These are phyloP conservation scores for Erythrolamprus reginae DNA, from an alignment of 2,113 vertebrate genomes.

Conservation along the genomic window DNA sequence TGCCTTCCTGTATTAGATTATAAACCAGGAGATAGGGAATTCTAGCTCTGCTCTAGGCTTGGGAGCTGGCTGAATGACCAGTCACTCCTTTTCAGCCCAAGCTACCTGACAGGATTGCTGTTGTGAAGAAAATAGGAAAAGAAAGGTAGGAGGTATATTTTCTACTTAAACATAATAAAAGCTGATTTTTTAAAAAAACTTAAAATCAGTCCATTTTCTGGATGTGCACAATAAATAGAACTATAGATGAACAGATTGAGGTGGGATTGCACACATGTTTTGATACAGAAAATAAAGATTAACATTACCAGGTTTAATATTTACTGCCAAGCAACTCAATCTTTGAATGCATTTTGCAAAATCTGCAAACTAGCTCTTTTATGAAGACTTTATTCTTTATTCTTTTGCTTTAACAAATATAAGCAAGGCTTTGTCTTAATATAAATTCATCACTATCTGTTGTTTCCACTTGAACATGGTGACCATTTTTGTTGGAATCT, in stretches of 20 bases:
- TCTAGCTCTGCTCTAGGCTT: not conserved
- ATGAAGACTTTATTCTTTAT: not conserved
- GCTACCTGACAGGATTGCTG: not conserved
- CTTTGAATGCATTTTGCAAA: not conserved
- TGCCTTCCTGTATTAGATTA: not conserved
- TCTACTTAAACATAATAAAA: not conserved
- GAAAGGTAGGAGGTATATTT: not conserved
- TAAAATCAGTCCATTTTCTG: not conserved
- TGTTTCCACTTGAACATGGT: not conserved
- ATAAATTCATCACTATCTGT: not conserved
- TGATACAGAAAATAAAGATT: not conserved
- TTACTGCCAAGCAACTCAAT: not conserved
- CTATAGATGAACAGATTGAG: not conserved
- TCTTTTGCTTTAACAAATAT: not conserved
- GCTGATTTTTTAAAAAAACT: not conserved
- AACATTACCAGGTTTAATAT: not conserved
- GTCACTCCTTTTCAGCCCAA: not conserved
- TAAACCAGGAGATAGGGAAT: not conserved
- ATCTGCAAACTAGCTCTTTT: not conserved
- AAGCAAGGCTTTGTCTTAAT: not conserved
- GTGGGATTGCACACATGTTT: not conserved
- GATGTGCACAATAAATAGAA: not conserved
- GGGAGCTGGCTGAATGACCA: not conserved
- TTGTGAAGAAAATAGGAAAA: not conserved
- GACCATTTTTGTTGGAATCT: not conserved